phyloP scores from a whole-genome alignment of 2,797 vertebrate species.

The Dendrocincla tyrannina region DNA sequence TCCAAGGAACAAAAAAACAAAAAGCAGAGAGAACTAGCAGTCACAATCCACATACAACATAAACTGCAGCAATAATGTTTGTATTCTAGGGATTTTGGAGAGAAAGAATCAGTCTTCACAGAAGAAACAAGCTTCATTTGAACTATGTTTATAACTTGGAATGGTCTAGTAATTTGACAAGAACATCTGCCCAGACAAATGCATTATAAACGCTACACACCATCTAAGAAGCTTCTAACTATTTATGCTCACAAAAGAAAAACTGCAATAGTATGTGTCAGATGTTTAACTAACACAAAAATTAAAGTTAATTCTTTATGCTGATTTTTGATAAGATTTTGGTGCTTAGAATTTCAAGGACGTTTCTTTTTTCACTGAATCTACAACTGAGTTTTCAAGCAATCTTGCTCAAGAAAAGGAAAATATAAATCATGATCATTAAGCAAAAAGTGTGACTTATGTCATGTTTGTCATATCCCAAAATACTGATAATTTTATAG shows the following conservation, averaged over 20 bases:
- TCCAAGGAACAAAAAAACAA: background rate
- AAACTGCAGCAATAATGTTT: background rate
- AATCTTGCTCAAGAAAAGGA: background rate
- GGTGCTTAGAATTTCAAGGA: background rate
- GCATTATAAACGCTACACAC: conserved; percentile 8
- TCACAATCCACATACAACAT: background rate
- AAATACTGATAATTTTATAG: background rate
- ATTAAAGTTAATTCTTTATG: background rate
- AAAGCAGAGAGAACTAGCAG: background rate
- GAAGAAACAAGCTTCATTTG: background rate
- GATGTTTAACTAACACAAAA: conserved; percentile 23
- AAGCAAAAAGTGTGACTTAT: background rate
- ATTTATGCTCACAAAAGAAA: background rate
- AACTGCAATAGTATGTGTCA: background rate
- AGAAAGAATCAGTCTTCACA: background rate
- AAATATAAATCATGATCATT: background rate
- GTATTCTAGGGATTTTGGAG: background rate
- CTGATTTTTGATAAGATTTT: background rate
- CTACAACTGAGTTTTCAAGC: background rate
- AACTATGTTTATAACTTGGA: background rate
- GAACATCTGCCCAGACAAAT: conserved; percentile 37
- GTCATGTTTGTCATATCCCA: background rate
- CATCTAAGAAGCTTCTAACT: background rate
- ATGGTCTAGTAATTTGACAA: conserved; percentile 1
- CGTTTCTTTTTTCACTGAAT: background rate